A percentile compares a stretch with the other conserved stretches of the same genome.
phyloP scores from a whole-genome alignment of 64 coral and sea anemone genomes.

The Exaiptasia diaphana region DNA sequence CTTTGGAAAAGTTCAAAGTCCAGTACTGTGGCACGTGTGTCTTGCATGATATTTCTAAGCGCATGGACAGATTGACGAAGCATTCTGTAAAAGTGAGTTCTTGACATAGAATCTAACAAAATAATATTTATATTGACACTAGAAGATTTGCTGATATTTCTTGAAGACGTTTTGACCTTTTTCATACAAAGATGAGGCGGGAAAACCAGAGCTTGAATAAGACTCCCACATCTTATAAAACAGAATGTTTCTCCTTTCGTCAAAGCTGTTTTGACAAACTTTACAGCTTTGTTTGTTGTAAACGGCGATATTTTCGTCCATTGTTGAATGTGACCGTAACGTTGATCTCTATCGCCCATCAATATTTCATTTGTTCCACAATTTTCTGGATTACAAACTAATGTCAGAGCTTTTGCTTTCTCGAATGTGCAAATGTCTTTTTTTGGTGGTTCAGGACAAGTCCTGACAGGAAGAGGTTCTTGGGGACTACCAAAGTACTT shows the following conservation, averaged over 20 bases:
- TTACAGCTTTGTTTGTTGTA: conserved; percentile 8
- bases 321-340: conserved; percentile 20
- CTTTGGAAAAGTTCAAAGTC: conserved; percentile 64
- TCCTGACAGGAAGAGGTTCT: background rate
- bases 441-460: conserved; percentile 5
- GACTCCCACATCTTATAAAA: conserved; percentile 48
- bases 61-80: conserved; percentile 37
- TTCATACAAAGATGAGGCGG: background rate
- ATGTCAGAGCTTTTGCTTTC: background rate
- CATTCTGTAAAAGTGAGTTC: conserved; percentile 50
- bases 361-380: background rate
- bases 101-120: conserved; percentile 52
- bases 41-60: conserved; percentile 36
- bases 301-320: conserved; percentile 28
- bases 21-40: conserved; percentile 39
- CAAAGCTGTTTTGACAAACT: conserved; percentile 40
- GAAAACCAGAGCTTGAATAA: conserved; percentile 52
- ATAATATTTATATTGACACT: conserved; percentile 62
- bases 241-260: conserved; percentile 26
- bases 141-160: too few relatives aligned
- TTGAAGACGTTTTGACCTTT: background rate
- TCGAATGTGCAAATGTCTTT: conserved; percentile 39
- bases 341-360: conserved; percentile 22
- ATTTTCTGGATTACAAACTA: conserved; percentile 15
- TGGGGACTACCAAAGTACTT: background rate